Evolutionary conservation across 2,113 vertebrate genomes (phyloP), one percentile per base, ranked within the genome.

Genomic region (Recurvirostra avosetta): DNA sequence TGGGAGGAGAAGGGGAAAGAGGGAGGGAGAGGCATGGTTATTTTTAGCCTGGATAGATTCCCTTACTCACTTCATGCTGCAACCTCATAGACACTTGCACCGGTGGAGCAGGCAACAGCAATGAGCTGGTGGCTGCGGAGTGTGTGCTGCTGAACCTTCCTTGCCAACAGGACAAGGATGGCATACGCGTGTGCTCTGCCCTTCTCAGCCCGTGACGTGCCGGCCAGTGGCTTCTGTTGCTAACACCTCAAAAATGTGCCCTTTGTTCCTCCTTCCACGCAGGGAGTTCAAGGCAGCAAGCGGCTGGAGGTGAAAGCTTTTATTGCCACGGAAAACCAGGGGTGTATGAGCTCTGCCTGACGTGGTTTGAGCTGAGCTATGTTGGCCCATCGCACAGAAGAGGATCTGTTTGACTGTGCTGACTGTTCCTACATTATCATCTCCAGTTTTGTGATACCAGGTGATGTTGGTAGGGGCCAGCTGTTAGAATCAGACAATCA

Each of bases 121-220:
- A 8, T 6, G 53, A 82, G 29, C 41, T 41, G n/a, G 11, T 67
- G 66, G 32, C 18, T 84, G 62, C 22, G 13, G 47, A 25, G 29
- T 7, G 25, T 45, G 73, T 38, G 77, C 70, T 93, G 61, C 73
- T 36, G 56, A 18, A 7, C 11, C 4, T 18, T 20, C 38, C 73
- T 75, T 56, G 73, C 66, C 52, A 71, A 23, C 17, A 47, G 32
- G 21, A 26, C 34, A 30, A 15, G 34, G 11, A n/a, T 67, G 76
- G 47, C 38, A 12, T 5, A 11, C 0, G 2, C 22, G 5, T 2
- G 15, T 74, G 55, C 61, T 79, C 58, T 82, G 74, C 36, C 45
- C 74, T 74, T 79, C 68, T 70, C 80, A 68, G 61, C 23, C 74
- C 3, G 0, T 40, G 16, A 19, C 0, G 0, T 32, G 40, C 55